phyloP scores from a whole-genome alignment of 2,888 invertebrate species.

The Fragum fragum region DNA sequence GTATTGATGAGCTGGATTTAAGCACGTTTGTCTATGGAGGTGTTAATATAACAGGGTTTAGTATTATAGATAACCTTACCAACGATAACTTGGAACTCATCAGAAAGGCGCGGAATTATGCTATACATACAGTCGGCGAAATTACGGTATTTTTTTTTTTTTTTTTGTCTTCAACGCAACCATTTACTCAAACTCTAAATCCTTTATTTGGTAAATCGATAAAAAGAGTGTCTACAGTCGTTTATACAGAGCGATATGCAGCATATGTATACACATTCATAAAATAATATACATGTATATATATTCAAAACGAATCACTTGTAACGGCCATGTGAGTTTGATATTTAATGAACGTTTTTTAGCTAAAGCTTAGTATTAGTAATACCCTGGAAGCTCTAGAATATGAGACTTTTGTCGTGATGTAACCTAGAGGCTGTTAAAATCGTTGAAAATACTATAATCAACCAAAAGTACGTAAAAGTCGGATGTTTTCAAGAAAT shows the following conservation, averaged over 20 bases:
- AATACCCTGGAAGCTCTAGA: too few species aligned
- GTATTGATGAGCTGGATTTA: constrained; percentile 96
- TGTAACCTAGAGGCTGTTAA: too few species aligned
- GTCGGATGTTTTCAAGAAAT: too few species aligned
- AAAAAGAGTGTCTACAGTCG: neutral
- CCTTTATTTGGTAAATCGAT: neutral
- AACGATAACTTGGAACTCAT: constrained; percentile 51
- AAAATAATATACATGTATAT: too few species aligned
- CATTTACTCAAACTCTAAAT: neutral
- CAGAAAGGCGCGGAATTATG: constrained; percentile 35
- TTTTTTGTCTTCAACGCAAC: too few species aligned
- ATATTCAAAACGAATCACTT: too few species aligned
- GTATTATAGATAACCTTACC: constrained; percentile 85
- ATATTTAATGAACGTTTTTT: too few species aligned
- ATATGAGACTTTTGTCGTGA: too few species aligned
- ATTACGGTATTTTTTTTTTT: constrained; percentile 45
- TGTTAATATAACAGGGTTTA: constrained; percentile 97
- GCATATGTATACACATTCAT: neutral
- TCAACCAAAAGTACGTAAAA: too few species aligned
- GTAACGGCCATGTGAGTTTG: too few species aligned
- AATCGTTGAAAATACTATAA: too few species aligned
- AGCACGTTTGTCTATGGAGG: constrained; percentile 98
- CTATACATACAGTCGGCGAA: constrained; percentile 43
- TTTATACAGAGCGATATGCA: neutral
- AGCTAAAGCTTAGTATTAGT: too few species aligned